A percentile compares a stretch with the other conserved stretches of the same genome.
phyloP scores from a whole-genome alignment of 2,888 invertebrate genomes.

The Spialia ferax region DNA sequence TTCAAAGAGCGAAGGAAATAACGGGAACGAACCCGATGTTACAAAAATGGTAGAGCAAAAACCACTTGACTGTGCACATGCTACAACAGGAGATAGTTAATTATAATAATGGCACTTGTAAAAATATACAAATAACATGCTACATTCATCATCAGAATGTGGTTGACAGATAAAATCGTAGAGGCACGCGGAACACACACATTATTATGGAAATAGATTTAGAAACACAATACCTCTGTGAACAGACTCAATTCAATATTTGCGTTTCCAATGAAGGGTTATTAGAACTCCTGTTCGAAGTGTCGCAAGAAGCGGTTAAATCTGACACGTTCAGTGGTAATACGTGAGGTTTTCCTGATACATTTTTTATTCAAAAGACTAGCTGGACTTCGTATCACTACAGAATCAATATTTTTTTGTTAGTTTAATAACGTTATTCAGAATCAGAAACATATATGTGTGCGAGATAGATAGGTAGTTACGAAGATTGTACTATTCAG shows the following conservation, averaged over 20 bases:
- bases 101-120: not conserved
- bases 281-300: conserved; percentile 7
- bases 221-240: conserved; percentile 40
- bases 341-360: conserved; percentile 34
- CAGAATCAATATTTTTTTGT: too few relatives aligned
- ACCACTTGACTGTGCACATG: too few relatives aligned
- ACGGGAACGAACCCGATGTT: too few relatives aligned
- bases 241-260: conserved; percentile 34
- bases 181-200: conserved; percentile 15
- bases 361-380: conserved; percentile 6
- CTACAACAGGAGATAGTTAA: too few relatives aligned
- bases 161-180: conserved; percentile 2
- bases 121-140: not conserved
- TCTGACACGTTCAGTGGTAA: conserved; percentile 34
- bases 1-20: too few relatives aligned
- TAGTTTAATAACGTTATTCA: too few relatives aligned
- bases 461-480: too few relatives aligned
- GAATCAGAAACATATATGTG: too few relatives aligned
- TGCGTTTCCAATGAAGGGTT: conserved; percentile 25
- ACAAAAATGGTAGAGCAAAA: too few relatives aligned
- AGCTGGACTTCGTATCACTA: too few relatives aligned
- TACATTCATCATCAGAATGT: not conserved
- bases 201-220: conserved; percentile 29
- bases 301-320: conserved; percentile 38
- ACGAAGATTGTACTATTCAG: too few relatives aligned